Base-by-base conservation (phyloP, 2,113 vertebrate species). In the Antennarius striatus region DNA sequence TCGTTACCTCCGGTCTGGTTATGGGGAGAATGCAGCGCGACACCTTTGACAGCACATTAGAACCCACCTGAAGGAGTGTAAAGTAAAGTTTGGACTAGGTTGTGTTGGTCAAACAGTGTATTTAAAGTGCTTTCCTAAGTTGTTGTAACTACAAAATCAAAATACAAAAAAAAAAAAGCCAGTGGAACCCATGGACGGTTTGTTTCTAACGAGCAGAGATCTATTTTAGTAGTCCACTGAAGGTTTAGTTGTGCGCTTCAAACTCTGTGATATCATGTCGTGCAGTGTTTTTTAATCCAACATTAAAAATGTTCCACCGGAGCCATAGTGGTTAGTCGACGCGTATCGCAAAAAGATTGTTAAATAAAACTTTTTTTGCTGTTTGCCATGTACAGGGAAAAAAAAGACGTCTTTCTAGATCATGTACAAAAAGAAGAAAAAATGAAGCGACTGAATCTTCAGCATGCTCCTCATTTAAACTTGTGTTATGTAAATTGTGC, bases 401-500 rank as follows among this genome's bases (percentile, higher is more conserved):
- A 90, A 87, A 86, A 88, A 86, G 96, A 95, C 22, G 93, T 96
- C 94, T 98, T 96, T 97, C 93, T 96, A 96, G 95, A 94, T 91
- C 94, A 92, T 96, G 95, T 96, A 95, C 93, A 95, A 93, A 96
- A 81, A 80, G 78, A 67, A 91, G 73, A 88, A 90, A 89, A 89
- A 92, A 94, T 91, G 90, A 95, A 95, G 94, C 93, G 87, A 95
- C 95, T 93, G 94, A 94, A 94, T 96, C 94, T 96, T 95, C 95
- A 95, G 97, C 97, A 99, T 99, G 96, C 95, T 95, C 93, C 94
- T 96, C 96, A 94, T 96, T 95, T 95, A 95, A 95, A 91, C 93
- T 94, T 96, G 96, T 98, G 97, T 98, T 93, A 96, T 98, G 96
- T 99, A 96, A 96, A 97, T 95, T 98, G 97, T 99, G 95, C 95